These are phyloP conservation scores for Argyrosomus regius DNA, from an alignment of 2,797 vertebrate genomes.

Conservation along the genomic window DNA sequence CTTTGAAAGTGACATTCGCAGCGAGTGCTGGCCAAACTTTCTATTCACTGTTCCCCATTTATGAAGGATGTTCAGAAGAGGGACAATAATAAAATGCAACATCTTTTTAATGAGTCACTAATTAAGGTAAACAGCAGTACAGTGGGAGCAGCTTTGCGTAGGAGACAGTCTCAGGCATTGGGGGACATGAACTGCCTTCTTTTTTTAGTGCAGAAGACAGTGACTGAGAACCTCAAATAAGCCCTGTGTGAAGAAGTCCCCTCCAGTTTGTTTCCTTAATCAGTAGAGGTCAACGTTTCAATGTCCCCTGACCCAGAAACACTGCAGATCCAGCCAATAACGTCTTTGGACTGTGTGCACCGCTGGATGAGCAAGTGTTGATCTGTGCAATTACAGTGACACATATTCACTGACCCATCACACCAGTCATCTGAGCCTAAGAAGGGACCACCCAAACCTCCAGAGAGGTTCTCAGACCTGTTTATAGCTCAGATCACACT, in stretches of 20 bases:
- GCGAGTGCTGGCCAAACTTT: conserved; percentile 64
- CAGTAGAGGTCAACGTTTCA: conserved; percentile 67
- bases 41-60: conserved; percentile 48
- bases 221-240: conserved; percentile 54
- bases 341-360: conserved; percentile 61
- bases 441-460: conserved; percentile 77
- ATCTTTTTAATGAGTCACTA: conserved; percentile 81
- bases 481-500: conserved; percentile 69
- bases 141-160: conserved; percentile 66
- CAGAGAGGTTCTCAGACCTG: conserved; percentile 72
- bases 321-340: conserved; percentile 68
- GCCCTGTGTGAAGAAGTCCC: conserved; percentile 72
- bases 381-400: conserved; percentile 83
- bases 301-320: conserved; percentile 76
- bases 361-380: conserved; percentile 79
- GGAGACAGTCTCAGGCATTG: conserved; percentile 62
- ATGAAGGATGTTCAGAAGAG: conserved; percentile 47
- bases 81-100: conserved; percentile 74
- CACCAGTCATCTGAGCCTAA: conserved; percentile 62
- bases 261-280: conserved; percentile 72
- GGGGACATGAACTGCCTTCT: conserved; percentile 46
- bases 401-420: conserved; percentile 77
- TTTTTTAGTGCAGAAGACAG: conserved; percentile 61
- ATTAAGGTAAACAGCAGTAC: conserved; percentile 81
- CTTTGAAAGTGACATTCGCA: conserved; percentile 80